phyloP scores from a whole-genome alignment of 30 jellyfish, hydroid and myxozoan species.

The Hydractinia symbiolongicarpus region DNA sequence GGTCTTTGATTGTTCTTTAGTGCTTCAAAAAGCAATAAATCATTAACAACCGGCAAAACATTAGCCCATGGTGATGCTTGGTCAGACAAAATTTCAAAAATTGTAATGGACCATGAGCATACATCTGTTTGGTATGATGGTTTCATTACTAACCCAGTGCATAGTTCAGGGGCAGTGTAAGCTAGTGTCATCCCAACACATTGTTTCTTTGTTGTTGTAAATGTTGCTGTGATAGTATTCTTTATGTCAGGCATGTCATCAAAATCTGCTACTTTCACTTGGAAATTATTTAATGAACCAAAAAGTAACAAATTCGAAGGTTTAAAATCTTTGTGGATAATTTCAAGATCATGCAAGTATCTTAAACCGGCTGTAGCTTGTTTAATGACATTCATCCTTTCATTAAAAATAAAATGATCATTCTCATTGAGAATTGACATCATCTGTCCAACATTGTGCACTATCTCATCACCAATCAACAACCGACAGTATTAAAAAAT shows the following conservation, averaged over 20 bases:
- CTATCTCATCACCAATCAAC: background rate
- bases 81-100: constrained; percentile 10
- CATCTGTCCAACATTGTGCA: constrained; percentile 8
- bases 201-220: background rate
- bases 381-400: background rate
- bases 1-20: constrained; percentile 7
- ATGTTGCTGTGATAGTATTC: background rate
- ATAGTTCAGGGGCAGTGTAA: constrained; percentile 20
- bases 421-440: background rate
- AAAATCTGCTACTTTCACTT: constrained; percentile 18
- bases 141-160: constrained; percentile 5
- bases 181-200: constrained; percentile 13
- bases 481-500: background rate
- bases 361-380: constrained; percentile 16
- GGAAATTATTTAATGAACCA: background rate
- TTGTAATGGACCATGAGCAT: constrained; percentile 1
- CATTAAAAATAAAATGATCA: background rate
- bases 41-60: constrained; percentile 13
- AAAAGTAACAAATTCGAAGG: constrained; percentile 1
- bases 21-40: background rate
- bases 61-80: constrained; percentile 9
- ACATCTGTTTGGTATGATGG: constrained; percentile 17
- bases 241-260: constrained; percentile 3
- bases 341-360: background rate
- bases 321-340: constrained; percentile 13